Evolutionary conservation across 2,797 vertebrate genomes (phyloP).

Genomic region (Perdix hodgsoniae): DNA sequence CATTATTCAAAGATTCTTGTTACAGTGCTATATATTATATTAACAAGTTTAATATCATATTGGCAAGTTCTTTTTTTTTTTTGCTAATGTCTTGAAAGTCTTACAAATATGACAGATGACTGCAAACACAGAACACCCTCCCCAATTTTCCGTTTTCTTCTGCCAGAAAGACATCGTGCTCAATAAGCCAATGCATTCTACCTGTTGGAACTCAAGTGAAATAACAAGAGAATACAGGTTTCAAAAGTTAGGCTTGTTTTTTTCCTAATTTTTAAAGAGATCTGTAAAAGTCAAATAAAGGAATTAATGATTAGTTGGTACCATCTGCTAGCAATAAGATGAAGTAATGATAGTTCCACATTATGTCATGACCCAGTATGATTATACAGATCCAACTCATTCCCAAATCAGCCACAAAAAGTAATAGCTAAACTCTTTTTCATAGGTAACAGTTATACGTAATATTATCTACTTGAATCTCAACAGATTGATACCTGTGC

Average conservation of each 20-base stretch:
- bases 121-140: conserved; percentile 5
- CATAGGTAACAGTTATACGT: not conserved
- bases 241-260: not conserved
- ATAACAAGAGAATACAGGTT: not conserved
- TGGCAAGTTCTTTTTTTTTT: conserved; percentile 48
- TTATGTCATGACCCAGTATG: not conserved
- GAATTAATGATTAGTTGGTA: not conserved
- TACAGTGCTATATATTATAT: conserved; percentile 41
- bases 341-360: not conserved
- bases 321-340: not conserved
- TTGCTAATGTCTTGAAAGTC: conserved; percentile 47
- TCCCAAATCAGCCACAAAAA: not conserved
- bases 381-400: not conserved
- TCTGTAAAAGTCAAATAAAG: not conserved
- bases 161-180: conserved; percentile 54
- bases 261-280: not conserved
- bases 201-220: conserved; percentile 22
- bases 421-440: not conserved
- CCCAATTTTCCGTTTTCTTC: conserved; percentile 47
- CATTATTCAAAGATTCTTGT: conserved; percentile 50
- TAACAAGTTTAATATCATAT: conserved; percentile 61
- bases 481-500: not conserved
- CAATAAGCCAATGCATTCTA: conserved; percentile 24
- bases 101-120: conserved; percentile 35
- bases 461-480: not conserved